Evolutionary conservation across 2,888 invertebrate genomes (phyloP).

Genomic region (Acanthopleura granulata): DNA sequence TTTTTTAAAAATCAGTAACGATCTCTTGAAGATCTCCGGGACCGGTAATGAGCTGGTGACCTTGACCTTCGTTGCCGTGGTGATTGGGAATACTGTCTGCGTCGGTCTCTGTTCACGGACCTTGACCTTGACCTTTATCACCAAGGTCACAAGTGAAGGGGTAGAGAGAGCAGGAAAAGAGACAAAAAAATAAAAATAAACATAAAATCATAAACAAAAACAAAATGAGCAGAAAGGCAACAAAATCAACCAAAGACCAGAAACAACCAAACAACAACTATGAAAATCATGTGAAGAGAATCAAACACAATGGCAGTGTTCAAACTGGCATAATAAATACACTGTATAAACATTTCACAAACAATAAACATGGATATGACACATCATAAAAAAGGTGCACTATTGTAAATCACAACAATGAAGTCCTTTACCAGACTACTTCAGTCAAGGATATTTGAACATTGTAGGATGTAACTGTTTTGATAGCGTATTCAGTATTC

Average conservation of each 20-base stretch:
- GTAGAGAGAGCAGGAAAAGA: not conserved
- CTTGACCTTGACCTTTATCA: not conserved
- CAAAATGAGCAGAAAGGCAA: not conserved
- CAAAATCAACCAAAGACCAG: not conserved
- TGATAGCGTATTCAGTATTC: too few relatives aligned
- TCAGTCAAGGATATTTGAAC: too few relatives aligned
- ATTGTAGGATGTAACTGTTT: too few relatives aligned
- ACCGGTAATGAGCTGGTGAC: conserved; percentile 3
- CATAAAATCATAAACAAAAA: not conserved
- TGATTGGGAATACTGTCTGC: conserved; percentile 11
- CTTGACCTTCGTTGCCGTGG: not conserved
- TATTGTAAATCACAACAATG: too few relatives aligned
- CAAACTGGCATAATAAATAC: not conserved
- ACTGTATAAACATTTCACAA: too few relatives aligned
- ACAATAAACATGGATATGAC: too few relatives aligned
- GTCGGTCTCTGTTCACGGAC: not conserved
- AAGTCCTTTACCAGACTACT: too few relatives aligned
- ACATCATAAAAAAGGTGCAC: too few relatives aligned
- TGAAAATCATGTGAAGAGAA: not conserved
- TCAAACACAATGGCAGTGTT: not conserved
- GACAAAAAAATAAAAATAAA: not conserved
- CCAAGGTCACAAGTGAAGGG: not conserved
- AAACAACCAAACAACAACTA: not conserved
- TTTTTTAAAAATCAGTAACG: conserved; percentile 5
- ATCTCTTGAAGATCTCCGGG: conserved; percentile 3